Conservation (phyloP, 1,140 invertebrate genomes). For the Megathymus violae region DNA sequence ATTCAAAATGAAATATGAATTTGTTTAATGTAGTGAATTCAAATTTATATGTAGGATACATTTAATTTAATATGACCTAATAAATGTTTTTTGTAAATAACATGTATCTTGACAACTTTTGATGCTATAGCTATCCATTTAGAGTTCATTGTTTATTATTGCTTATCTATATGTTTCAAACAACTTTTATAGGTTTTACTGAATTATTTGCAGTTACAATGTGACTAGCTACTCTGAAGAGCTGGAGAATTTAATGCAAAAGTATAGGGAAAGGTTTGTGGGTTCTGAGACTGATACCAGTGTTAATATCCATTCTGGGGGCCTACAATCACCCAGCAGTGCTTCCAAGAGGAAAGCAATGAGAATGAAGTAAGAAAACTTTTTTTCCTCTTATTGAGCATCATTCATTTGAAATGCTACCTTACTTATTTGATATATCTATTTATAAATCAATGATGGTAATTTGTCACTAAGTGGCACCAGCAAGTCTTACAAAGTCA, state of each 20-base stretch:
- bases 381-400: too few relatives aligned
- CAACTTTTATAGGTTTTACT: conserved; percentile 5
- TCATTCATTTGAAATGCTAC: too few relatives aligned
- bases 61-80: too few relatives aligned
- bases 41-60: background rate
- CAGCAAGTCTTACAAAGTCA: too few relatives aligned
- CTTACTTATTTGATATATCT: too few relatives aligned
- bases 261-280: conserved; percentile 86
- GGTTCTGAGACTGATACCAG: conserved; percentile 86
- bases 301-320: conserved; percentile 85
- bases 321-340: conserved; percentile 81
- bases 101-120: too few relatives aligned
- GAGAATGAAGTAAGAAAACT: conserved; percentile 75
- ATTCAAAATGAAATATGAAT: background rate
- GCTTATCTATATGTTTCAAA: background rate
- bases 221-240: conserved; percentile 85
- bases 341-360: conserved; percentile 84
- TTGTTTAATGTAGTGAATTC: background rate
- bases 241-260: conserved; percentile 85
- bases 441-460: too few relatives aligned
- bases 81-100: too few relatives aligned
- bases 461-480: too few relatives aligned
- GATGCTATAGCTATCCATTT: too few relatives aligned
- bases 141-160: too few relatives aligned
- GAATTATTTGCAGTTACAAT: conserved; percentile 86